Evolutionary conservation across 2,797 vertebrate genomes (phyloP).

Genomic region (Sebastes taczanowskii): DNA sequence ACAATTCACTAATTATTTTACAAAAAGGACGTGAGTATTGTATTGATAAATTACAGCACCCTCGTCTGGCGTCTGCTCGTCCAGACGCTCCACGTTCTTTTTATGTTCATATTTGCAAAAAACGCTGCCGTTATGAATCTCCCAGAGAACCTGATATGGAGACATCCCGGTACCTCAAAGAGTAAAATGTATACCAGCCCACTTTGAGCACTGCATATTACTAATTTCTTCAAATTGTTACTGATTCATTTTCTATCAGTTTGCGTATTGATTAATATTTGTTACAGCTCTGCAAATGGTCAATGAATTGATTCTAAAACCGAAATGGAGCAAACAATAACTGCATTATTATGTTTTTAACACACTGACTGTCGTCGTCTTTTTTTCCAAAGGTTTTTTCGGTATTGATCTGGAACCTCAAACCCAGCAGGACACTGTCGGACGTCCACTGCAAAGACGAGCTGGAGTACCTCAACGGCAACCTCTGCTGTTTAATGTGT

Average conservation of each 20-base stretch:
- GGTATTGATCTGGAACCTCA: background rate
- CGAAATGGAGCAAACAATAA: background rate
- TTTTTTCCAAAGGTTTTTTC: conserved; percentile 46
- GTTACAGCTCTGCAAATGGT: background rate
- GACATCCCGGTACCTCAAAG: background rate
- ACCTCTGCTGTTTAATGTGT: conserved; percentile 79
- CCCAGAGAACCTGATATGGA: background rate
- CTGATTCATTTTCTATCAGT: background rate
- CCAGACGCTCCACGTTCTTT: rapidly evolving
- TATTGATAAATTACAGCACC: no score
- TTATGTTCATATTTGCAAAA: no score
- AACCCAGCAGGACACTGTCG: background rate
- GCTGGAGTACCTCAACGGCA: conserved; percentile 32
- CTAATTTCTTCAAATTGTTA: background rate
- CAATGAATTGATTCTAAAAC: background rate
- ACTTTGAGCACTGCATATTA: background rate
- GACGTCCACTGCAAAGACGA: conserved; percentile 28
- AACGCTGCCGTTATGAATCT: background rate
- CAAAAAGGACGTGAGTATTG: no score
- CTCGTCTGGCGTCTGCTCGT: no score
- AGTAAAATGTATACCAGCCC: background rate
- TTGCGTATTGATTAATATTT: background rate
- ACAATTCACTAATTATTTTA: no score
- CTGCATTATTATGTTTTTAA: background rate
- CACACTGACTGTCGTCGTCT: background rate